These are phyloP conservation scores for Epinotia ramella DNA, from an alignment of 2,888 invertebrate genomes.

Conservation along the genomic window DNA sequence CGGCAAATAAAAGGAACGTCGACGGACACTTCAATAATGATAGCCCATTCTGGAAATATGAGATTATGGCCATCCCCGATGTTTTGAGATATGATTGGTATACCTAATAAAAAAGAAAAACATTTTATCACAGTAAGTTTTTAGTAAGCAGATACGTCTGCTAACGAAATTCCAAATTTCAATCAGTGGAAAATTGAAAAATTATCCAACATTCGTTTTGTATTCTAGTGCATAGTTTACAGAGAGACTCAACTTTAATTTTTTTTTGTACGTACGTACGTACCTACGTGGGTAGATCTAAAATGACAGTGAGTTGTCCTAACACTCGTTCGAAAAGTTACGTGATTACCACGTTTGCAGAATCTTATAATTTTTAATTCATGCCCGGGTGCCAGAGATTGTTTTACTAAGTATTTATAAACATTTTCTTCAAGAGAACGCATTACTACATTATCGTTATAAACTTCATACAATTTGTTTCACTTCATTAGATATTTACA, in stretches of 20 bases:
- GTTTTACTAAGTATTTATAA: neutral
- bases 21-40: constrained; percentile 6
- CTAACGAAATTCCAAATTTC: too few species aligned
- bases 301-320: too few species aligned
- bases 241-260: too few species aligned
- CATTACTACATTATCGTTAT: neutral
- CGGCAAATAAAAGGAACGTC: neutral
- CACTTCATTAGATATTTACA: constrained; percentile 16
- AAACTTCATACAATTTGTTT: neutral
- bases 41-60: constrained; percentile 17
- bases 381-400: neutral
- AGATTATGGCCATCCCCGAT: neutral
- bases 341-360: too few species aligned
- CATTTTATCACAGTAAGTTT: neutral
- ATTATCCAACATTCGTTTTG: too few species aligned
- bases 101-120: constrained; percentile 5
- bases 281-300: too few species aligned
- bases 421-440: neutral
- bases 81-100: constrained; percentile 1
- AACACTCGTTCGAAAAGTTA: too few species aligned
- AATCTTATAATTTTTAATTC: too few species aligned
- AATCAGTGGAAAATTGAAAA: too few species aligned
- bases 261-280: too few species aligned
- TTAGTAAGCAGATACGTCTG: too few species aligned
- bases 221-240: too few species aligned